Evolutionary conservation across 2,113 vertebrate species (phyloP), one percentile per base, ranked within the genome.

Genomic region (Cacatua alba): DNA sequence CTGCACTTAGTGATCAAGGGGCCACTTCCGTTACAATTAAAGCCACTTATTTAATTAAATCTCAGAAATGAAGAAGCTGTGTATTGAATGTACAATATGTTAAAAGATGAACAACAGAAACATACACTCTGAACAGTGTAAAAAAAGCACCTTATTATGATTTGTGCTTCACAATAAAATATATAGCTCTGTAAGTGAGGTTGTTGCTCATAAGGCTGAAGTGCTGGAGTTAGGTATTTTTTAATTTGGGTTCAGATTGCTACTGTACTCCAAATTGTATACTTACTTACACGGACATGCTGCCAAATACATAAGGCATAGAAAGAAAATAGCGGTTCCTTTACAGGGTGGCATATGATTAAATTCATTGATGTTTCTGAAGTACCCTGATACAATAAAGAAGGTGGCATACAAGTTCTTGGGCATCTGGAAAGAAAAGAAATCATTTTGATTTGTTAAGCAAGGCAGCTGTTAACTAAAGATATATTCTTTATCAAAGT

Each of bases 201-300:
- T 62, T 0, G 0, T 78, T 59, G 21, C n/a, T 92, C 19, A 53
- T 74, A 52, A 86, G 53, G 26, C 19, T 92, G 63, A 80, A 20
- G 12, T 60, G 17, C 52, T 2, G 1, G 39, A 48, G 43, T 26
- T 49, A 20, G 6, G 5, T 76, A 3, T 26, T 62, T 83, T 86
- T 88, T 10, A 65, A 51, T 79, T 79, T 77, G 24, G 6, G 8
- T 83, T 88, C n/a, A 53, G 21, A 31, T 49, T 70, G 17, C 78
- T 83, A 20, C 59, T 77, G 21, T 77, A 23, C 9, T 81, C 59
- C 43, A 69, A 7, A 35, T 13, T 76, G 26, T 51, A 37, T 21
- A 13, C 6, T 3, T 33, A 31, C 0, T 1, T 37, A 37, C 37
- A 37, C 37, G 8, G 37, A 37, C 37, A 37, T 3, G 2, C 21